These are phyloP conservation scores for Plagiodera versicolora DNA, from an alignment of 2,888 invertebrate genomes.

Conservation along the genomic window DNA sequence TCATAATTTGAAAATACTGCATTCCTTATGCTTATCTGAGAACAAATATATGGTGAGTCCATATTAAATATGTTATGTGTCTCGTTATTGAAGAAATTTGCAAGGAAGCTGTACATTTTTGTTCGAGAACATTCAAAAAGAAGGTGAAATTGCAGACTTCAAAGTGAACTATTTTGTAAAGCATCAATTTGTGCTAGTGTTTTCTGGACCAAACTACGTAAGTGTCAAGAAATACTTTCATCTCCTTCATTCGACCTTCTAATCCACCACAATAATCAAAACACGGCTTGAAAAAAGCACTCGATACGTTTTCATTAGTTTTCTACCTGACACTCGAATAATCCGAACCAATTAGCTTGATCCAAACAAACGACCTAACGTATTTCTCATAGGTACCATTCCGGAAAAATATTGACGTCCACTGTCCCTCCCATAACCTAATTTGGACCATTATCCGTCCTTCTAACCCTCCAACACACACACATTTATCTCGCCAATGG, in stretches of 20 bases:
- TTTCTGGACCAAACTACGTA: too few relatives aligned
- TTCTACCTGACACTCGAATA: constrained; percentile 8
- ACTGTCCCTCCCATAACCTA: constrained; percentile 50
- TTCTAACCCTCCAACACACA: constrained; percentile 36
- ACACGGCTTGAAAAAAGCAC: background rate
- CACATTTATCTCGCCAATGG: constrained; percentile 48
- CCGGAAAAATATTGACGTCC: constrained; percentile 44
- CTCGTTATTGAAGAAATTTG: too few relatives aligned
- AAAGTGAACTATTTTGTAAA: too few relatives aligned
- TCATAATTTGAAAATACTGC: too few relatives aligned
- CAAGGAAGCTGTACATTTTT: too few relatives aligned
- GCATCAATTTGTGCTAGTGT: too few relatives aligned
- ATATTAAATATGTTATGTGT: too few relatives aligned
- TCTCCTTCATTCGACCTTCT: background rate
- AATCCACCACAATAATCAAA: background rate
- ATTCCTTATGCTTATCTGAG: too few relatives aligned
- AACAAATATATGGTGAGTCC: too few relatives aligned
- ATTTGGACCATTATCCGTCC: constrained; percentile 50
- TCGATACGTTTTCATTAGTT: background rate
- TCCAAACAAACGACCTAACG: constrained; percentile 44
- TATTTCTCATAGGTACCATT: constrained; percentile 48
- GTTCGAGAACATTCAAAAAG: too few relatives aligned
- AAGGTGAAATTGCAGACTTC: too few relatives aligned
- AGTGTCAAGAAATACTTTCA: too few relatives aligned
- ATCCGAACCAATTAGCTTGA: constrained; percentile 42